These are phyloP conservation scores for Deilephila elpenor DNA, from an alignment of 2,888 invertebrate genomes.

Conservation along the genomic window DNA sequence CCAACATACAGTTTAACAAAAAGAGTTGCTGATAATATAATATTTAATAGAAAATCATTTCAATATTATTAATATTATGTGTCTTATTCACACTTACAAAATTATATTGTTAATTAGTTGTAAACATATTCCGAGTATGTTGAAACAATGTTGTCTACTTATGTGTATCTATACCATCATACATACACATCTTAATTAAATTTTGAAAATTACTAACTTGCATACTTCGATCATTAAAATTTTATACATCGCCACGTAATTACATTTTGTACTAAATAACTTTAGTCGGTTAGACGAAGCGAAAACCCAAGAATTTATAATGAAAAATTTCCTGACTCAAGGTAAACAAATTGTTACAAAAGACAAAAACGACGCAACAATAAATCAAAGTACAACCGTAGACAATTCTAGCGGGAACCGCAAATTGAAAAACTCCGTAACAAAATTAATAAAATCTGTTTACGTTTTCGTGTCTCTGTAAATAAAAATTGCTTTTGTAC, in stretches of 20 bases:
- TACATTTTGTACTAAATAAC: not conserved
- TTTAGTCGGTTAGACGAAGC: not conserved
- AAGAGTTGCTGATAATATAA: no score
- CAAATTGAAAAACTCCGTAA: conserved; percentile 21
- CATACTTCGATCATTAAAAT: not conserved
- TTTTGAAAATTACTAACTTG: not conserved
- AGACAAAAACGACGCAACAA: not conserved
- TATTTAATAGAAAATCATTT: no score
- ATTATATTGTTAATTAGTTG: not conserved
- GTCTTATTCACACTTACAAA: no score
- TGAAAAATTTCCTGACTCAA: conserved; percentile 8
- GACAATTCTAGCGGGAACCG: conserved; percentile 4
- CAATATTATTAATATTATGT: no score
- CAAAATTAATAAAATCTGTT: conserved; percentile 24
- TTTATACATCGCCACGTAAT: not conserved
- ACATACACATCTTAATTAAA: not conserved
- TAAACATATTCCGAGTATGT: no score
- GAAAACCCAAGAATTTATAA: not conserved
- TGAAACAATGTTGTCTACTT: no score
- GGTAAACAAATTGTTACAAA: conserved; percentile 19
- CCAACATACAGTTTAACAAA: no score
- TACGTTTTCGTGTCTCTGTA: not conserved
- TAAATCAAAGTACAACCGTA: conserved; percentile 11
- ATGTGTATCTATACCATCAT: not conserved
- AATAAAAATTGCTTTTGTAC: not conserved